Evolutionary conservation across 1,140 invertebrate genomes (phyloP).

Genomic region (Drosophila insularis): DNA sequence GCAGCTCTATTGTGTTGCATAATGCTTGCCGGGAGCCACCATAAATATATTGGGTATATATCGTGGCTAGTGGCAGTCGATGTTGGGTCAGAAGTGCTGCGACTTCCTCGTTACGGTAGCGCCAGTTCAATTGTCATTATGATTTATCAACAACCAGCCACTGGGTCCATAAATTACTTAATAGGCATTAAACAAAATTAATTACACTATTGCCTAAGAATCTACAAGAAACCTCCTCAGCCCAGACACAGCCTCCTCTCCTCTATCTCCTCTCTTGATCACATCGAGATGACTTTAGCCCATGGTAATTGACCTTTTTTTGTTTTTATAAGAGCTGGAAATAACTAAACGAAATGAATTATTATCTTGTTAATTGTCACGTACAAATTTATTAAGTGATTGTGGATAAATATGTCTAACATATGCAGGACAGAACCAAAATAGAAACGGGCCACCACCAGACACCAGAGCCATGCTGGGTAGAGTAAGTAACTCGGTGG

Average conservation of each 20-base stretch:
- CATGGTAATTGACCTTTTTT: conserved; percentile 62
- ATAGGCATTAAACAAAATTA: conserved; percentile 54
- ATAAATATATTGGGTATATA: neutral
- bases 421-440: conserved; percentile 31
- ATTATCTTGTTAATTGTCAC: conserved; percentile 75
- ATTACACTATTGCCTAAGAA: conserved; percentile 29
- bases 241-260: neutral
- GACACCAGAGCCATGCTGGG: conserved; percentile 10
- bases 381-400: conserved; percentile 60
- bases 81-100: conserved; percentile 30
- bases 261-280: neutral
- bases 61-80: neutral
- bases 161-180: conserved; percentile 48
- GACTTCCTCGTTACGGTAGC: conserved; percentile 65
- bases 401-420: conserved; percentile 42
- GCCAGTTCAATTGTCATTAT: conserved; percentile 62
- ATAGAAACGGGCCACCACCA: neutral
- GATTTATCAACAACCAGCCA: conserved; percentile 60
- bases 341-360: conserved; percentile 51
- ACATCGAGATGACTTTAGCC: conserved; percentile 7
- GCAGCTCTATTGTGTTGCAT: conserved; percentile 41
- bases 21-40: conserved; percentile 25
- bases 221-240: neutral
- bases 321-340: neutral
- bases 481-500: conserved; percentile 23